These are phyloP conservation scores for Podabrus alpinus DNA, from an alignment of 2,888 invertebrate species.

Conservation along the genomic window DNA sequence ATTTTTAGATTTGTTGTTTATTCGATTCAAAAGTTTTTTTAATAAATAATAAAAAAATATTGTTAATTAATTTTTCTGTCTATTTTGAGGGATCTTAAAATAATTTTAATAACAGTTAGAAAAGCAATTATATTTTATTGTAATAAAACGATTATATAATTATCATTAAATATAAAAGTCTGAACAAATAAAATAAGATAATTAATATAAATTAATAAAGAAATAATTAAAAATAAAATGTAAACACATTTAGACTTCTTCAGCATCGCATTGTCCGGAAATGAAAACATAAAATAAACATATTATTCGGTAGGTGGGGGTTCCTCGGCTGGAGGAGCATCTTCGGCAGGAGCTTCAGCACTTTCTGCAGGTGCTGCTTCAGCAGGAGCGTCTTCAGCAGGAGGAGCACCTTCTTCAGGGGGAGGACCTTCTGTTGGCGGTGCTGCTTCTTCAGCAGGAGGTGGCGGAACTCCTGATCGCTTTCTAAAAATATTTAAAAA, in stretches of 20 bases:
- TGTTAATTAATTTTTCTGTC: too few relatives aligned
- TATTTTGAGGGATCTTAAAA: too few relatives aligned
- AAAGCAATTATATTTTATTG: neutral
- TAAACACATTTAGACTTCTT: neutral
- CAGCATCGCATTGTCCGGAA: neutral
- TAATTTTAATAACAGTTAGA: neutral
- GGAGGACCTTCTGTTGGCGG: neutral
- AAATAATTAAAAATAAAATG: neutral
- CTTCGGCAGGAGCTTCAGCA: neutral
- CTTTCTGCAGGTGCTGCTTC: conserved; percentile 12
- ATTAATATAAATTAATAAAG: neutral
- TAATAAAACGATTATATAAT: neutral
- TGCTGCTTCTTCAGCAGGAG: neutral
- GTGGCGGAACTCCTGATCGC: neutral
- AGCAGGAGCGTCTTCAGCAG: conserved; percentile 3
- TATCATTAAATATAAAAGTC: neutral
- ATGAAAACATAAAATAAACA: too few relatives aligned
- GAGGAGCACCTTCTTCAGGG: conserved; percentile 6
- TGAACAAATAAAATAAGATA: too few relatives aligned
- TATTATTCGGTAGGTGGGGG: neutral
- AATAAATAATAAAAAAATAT: too few relatives aligned
- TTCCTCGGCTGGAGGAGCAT: neutral
- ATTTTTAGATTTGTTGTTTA: too few relatives aligned
- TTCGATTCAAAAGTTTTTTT: too few relatives aligned
- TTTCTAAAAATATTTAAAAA: neutral